Evolutionary conservation across 2,888 invertebrate genomes (phyloP), one percentile per base, ranked within the genome.

Genomic region (Phymatocera aterrima): DNA sequence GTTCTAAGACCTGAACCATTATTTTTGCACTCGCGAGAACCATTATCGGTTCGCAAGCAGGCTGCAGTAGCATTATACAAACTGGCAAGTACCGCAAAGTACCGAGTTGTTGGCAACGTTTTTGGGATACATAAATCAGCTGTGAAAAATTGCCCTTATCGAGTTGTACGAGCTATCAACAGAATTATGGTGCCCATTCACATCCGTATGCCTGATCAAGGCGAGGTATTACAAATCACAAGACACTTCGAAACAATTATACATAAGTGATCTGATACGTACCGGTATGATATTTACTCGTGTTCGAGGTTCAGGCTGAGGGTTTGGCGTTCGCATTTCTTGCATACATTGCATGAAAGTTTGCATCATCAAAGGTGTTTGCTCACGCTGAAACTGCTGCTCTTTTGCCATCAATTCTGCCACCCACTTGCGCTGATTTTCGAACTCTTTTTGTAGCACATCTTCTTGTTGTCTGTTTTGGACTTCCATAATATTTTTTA

Each of bases 181-280:
- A 82, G 84, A 77, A 79, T 82, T 54, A 74, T 87, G 34, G 68
- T 84, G 34, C 79, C 80, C 6, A 72, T 79, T 65, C 77, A 82
- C 64, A 82, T 88, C n/a, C 79, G 65, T 31, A 83, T 88, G 83
- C 87, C 87, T 65, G 80, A 82, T 34, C 77, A 79, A 40, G 78
- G 77, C 34, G 87, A 87, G 79, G 83, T 84, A n/a, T 34, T 78
- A 77, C 78, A 46, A 15, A 82, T 86, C 68, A 78, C 84, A n/a
- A 78, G 81, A 51, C 34, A 64, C 54, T 87, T 86, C 83, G 84
- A 87, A 77, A 77, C 83, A 24, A 78, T 79, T 51, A 21, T 18
- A 51, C 12, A 6, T 51, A 51, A 51, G n/a, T n/a, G n/a, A n/a
- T 51, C 51, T 15, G 21, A 12, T n/a, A 8, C 51, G 5, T 51